These are phyloP conservation scores for Coelopa frigida DNA, from an alignment of 1,140 invertebrate genomes.

Conservation along the genomic window DNA sequence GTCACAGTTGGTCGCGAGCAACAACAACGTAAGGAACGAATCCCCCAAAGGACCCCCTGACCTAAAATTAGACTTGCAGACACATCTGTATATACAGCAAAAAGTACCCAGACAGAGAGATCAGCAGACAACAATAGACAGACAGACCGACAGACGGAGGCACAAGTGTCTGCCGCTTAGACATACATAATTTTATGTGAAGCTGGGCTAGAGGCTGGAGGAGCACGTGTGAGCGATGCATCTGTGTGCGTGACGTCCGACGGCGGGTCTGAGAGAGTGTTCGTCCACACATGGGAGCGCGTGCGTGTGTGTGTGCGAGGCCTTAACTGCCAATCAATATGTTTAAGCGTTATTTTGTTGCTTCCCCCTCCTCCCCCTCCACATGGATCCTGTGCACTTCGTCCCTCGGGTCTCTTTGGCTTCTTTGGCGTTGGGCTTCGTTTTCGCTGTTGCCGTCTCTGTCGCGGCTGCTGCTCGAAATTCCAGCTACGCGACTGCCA, in stretches of 20 bases:
- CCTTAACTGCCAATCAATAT: conserved; percentile 12
- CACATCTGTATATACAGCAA: too few relatives aligned
- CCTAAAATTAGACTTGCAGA: too few relatives aligned
- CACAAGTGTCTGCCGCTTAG: background rate
- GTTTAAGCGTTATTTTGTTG: conserved; percentile 7
- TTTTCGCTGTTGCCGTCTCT: too few relatives aligned
- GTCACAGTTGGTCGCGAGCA: too few relatives aligned
- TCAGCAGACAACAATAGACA: too few relatives aligned
- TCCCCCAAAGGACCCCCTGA: too few relatives aligned
- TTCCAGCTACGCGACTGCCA: too few relatives aligned
- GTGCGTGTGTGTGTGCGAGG: background rate
- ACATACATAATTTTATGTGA: background rate
- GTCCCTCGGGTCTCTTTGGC: background rate
- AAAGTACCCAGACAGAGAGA: background rate
- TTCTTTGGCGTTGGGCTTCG: too few relatives aligned
- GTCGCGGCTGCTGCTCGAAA: background rate
- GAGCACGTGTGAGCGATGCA: too few relatives aligned
- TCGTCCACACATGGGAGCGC: background rate
- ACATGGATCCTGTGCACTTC: background rate
- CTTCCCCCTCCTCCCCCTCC: background rate
- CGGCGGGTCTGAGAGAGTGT: conserved; percentile 2
- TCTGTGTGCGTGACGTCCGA: background rate
- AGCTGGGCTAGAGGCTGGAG: too few relatives aligned
- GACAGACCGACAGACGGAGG: background rate
- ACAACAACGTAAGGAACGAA: too few relatives aligned